Conservation (phyloP, 1,140 invertebrate genomes). For the Forficula auricularia region DNA sequence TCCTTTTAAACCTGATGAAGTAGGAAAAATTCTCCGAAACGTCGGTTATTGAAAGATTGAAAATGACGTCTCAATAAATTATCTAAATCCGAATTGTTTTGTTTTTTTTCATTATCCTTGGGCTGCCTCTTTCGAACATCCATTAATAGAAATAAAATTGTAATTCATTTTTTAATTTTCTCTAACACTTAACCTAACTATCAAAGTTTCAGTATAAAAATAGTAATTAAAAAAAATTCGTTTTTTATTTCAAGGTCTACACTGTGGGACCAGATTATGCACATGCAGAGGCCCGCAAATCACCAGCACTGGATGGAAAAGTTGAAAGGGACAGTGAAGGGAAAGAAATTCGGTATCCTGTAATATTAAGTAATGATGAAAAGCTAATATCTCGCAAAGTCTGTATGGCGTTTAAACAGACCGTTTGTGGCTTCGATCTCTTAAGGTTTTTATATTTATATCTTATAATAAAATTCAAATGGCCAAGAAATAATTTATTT, state of each 20-base stretch:
- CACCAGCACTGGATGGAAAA: slow-evolving; percentile 93
- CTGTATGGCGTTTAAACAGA: slow-evolving; percentile 95
- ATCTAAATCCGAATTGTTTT: too few relatives aligned
- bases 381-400: slow-evolving; percentile 99
- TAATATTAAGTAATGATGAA: slow-evolving; percentile 91
- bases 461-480: background rate
- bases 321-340: slow-evolving; percentile 96
- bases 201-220: too few relatives aligned
- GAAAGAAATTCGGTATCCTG: slow-evolving; percentile 96
- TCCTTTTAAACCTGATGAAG: too few relatives aligned
- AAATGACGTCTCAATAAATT: too few relatives aligned
- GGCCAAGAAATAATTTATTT: slow-evolving; percentile 10
- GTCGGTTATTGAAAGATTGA: too few relatives aligned
- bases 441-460: slow-evolving; percentile 39
- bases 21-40: too few relatives aligned
- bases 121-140: too few relatives aligned
- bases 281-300: slow-evolving; percentile 96
- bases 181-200: too few relatives aligned
- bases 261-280: slow-evolving; percentile 96
- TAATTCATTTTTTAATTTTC: too few relatives aligned
- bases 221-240: background rate
- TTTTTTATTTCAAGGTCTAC: slow-evolving; percentile 46
- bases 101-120: too few relatives aligned
- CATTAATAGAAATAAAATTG: too few relatives aligned
- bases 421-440: slow-evolving; percentile 98